Conservation (phyloP, 2,797 vertebrate species). For the Vireo griseus region DNA sequence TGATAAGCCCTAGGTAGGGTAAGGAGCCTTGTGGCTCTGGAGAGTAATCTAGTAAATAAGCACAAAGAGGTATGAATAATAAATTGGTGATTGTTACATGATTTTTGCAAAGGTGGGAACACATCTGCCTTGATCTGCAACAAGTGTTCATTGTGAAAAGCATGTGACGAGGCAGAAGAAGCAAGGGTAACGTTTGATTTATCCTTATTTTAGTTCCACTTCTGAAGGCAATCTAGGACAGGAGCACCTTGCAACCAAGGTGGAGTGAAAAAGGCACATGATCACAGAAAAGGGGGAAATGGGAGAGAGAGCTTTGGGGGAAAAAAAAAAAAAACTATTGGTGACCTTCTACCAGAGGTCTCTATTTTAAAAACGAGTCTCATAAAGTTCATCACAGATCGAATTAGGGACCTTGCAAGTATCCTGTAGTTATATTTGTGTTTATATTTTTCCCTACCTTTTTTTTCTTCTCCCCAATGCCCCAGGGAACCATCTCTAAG, state of each 20-base stretch:
- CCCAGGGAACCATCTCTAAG: constrained; percentile 16
- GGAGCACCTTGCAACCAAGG: background rate
- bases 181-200: background rate
- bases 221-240: background rate
- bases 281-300: background rate
- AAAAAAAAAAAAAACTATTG: background rate
- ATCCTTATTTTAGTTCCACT: background rate
- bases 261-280: background rate
- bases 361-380: constrained; percentile 28
- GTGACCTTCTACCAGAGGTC: background rate
- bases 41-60: background rate
- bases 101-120: background rate
- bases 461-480: background rate
- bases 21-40: background rate
- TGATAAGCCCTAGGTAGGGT: background rate
- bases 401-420: constrained; percentile 4
- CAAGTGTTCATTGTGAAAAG: background rate
- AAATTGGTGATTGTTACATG: background rate
- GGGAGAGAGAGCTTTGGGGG: background rate
- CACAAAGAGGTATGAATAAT: background rate
- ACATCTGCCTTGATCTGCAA: background rate
- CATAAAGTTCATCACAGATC: background rate
- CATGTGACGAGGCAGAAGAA: background rate
- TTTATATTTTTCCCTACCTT: constrained; percentile 40
- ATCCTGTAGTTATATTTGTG: constrained; percentile 39